Conservation (phyloP, 2,113 vertebrate species). For the Emydura subglobosa region DNA sequence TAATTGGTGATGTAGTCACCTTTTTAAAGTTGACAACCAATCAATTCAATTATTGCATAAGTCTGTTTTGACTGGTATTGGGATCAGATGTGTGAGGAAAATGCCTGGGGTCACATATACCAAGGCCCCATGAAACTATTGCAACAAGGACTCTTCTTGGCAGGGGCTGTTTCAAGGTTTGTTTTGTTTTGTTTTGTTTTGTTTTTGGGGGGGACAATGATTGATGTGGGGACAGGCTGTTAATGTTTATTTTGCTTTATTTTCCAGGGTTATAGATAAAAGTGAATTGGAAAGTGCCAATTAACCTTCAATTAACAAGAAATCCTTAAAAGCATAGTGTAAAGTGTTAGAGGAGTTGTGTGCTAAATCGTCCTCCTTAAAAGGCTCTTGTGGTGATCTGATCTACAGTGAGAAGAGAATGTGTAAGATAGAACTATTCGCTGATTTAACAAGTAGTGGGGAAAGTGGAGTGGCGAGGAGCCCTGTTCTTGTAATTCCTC, state of each 20-base stretch:
- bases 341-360: background rate
- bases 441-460: background rate
- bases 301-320: background rate
- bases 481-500: background rate
- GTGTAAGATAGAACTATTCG: background rate
- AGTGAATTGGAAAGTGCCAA: background rate
- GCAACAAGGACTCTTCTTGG: background rate
- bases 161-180: background rate
- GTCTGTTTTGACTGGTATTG: constrained; percentile 39
- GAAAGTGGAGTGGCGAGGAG: background rate
- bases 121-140: background rate
- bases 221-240: background rate
- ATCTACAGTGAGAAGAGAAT: background rate
- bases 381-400: background rate
- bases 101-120: background rate
- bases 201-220: background rate
- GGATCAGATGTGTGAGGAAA: constrained; percentile 21
- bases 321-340: background rate
- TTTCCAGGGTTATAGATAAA: background rate
- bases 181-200: background rate
- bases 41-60: constrained; percentile 4
- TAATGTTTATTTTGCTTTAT: background rate
- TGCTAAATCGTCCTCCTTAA: background rate
- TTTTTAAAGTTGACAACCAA: constrained; percentile 31
- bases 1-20: background rate